Evolutionary conservation across 2,113 vertebrate genomes (phyloP).

Genomic region (Sorex araneus): DNA sequence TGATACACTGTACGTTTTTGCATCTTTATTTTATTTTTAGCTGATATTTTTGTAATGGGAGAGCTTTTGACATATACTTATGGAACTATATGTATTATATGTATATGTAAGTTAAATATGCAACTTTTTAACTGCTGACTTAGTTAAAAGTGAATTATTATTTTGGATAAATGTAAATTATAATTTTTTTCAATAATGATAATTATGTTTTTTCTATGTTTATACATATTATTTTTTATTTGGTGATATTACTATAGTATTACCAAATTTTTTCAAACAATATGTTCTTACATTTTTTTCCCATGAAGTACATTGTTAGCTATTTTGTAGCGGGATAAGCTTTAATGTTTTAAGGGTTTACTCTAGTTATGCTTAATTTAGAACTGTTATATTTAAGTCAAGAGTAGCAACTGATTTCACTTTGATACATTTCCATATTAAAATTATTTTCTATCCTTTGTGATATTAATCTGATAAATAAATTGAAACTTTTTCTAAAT

Average conservation of each 20-base stretch:
- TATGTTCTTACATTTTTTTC: background rate
- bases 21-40: constrained; percentile 17
- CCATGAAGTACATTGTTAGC: background rate
- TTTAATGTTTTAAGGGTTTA: background rate
- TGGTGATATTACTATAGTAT: background rate
- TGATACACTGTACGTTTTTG: background rate
- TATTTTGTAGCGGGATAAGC: background rate
- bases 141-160: background rate
- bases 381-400: background rate
- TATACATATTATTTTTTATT: background rate
- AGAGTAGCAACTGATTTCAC: constrained; percentile 3
- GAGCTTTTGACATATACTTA: background rate
- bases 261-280: background rate
- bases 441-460: background rate
- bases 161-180: background rate
- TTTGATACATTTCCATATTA: background rate
- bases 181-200: background rate
- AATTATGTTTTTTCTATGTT: background rate
- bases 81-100: background rate
- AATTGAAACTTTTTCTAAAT: background rate
- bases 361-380: background rate
- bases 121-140: background rate
- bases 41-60: background rate
- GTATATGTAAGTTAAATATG: background rate
- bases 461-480: background rate